These are phyloP conservation scores for Zaprionus gabonicus DNA, from an alignment of 1,140 invertebrate species.

Conservation along the genomic window DNA sequence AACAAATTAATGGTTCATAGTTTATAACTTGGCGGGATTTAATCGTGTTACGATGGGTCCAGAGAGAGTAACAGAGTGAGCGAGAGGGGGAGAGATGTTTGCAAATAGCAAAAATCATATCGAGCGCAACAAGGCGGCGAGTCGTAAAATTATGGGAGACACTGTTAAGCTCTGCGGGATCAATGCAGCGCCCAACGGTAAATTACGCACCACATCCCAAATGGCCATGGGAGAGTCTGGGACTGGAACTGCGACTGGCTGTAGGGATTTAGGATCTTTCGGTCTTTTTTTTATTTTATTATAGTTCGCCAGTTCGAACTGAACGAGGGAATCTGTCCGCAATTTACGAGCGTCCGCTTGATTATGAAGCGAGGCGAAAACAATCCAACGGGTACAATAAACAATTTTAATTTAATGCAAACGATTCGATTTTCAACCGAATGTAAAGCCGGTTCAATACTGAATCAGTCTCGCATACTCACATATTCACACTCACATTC, in stretches of 20 bases:
- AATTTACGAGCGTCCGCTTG: conserved; percentile 32
- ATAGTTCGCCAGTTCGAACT: conserved; percentile 44
- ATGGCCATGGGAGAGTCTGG: background rate
- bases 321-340: conserved; percentile 1
- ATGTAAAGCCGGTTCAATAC: conserved; percentile 50
- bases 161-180: conserved; percentile 63
- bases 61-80: background rate
- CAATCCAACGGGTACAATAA: conserved; percentile 49
- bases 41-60: conserved; percentile 46
- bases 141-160: conserved; percentile 51
- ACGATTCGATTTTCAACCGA: conserved; percentile 33
- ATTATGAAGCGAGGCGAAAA: conserved; percentile 41
- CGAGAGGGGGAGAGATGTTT: conserved; percentile 1
- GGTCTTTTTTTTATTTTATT: conserved; percentile 46
- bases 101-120: conserved; percentile 48
- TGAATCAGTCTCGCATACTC: conserved; percentile 5
- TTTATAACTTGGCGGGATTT: conserved; percentile 45
- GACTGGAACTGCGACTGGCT: background rate
- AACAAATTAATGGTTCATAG: conserved; percentile 50
- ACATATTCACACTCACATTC: background rate
- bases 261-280: conserved; percentile 66
- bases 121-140: conserved; percentile 6
- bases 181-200: conserved; percentile 46
- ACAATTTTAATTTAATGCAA: conserved; percentile 68
- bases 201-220: conserved; percentile 42